Evolutionary conservation across 1,140 invertebrate genomes (phyloP).

Genomic region (Varroa destructor): DNA sequence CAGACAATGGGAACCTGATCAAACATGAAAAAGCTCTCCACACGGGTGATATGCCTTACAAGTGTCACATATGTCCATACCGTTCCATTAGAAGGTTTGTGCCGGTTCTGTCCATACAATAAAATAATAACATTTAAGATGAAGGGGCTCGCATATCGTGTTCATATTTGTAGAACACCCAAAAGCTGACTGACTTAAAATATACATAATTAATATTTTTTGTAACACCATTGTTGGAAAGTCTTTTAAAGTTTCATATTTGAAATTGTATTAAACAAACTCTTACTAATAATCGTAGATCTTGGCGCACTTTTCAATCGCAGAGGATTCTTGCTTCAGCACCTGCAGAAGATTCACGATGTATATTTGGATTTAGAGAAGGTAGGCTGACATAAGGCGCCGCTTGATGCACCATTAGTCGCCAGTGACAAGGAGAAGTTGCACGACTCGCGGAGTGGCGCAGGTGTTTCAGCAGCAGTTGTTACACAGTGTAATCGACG

Average conservation of each 20-base stretch:
- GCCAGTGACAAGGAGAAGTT: no score
- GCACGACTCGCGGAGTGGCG: no score
- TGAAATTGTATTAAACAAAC: not conserved
- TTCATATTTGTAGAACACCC: no score
- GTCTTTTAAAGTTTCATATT: not conserved
- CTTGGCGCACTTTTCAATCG: not conserved
- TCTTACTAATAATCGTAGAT: not conserved
- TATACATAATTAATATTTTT: not conserved
- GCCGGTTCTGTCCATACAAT: no score
- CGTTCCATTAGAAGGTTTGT: conserved; percentile 15
- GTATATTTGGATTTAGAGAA: conserved; percentile 5
- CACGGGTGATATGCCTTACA: conserved; percentile 20
- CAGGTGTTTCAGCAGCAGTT: no score
- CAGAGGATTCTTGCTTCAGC: conserved; percentile 9
- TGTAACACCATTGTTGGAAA: not conserved
- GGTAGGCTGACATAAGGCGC: no score
- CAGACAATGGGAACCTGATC: conserved; percentile 36
- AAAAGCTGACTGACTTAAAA: not conserved
- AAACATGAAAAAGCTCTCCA: conserved; percentile 27
- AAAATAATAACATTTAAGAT: no score
- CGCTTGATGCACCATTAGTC: no score
- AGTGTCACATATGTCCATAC: conserved; percentile 25
- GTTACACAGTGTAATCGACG: no score
- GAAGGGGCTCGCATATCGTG: no score
- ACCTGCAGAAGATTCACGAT: conserved; percentile 22